These are phyloP conservation scores for Sympetrum striolatum DNA, from an alignment of 2,888 invertebrate genomes.

Conservation along the genomic window DNA sequence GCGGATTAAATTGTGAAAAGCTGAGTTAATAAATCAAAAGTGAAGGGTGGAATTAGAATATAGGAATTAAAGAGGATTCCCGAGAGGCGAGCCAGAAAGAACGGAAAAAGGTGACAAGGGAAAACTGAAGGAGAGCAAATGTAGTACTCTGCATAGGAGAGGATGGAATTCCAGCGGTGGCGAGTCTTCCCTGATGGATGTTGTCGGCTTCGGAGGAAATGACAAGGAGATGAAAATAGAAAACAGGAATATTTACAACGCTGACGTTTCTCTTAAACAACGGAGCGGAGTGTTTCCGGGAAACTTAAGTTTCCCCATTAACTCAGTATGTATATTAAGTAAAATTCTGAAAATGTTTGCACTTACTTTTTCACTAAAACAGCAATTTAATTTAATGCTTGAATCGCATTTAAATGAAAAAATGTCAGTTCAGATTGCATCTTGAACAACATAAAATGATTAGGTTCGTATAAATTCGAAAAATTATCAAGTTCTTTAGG, in stretches of 20 bases:
- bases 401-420: too few relatives aligned
- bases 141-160: neutral
- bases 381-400: too few relatives aligned
- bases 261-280: neutral
- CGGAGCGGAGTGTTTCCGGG: too few relatives aligned
- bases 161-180: neutral
- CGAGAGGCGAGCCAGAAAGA: neutral
- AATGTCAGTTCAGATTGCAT: too few relatives aligned
- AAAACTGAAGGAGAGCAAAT: neutral
- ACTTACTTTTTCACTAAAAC: too few relatives aligned
- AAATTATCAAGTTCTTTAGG: too few relatives aligned
- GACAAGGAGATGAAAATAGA: neutral
- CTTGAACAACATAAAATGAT: too few relatives aligned
- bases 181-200: neutral
- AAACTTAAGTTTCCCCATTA: too few relatives aligned
- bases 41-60: neutral
- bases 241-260: neutral
- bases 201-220: neutral
- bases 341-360: too few relatives aligned
- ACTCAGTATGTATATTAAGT: too few relatives aligned
- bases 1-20: conserved; percentile 11
- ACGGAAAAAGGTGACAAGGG: neutral
- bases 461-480: too few relatives aligned
- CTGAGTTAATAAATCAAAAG: neutral
- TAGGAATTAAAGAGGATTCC: neutral